Evolutionary conservation across 1,140 invertebrate species (phyloP), one percentile per base, ranked within the genome.

Genomic region (Pseudomyrmex cubaensis): DNA sequence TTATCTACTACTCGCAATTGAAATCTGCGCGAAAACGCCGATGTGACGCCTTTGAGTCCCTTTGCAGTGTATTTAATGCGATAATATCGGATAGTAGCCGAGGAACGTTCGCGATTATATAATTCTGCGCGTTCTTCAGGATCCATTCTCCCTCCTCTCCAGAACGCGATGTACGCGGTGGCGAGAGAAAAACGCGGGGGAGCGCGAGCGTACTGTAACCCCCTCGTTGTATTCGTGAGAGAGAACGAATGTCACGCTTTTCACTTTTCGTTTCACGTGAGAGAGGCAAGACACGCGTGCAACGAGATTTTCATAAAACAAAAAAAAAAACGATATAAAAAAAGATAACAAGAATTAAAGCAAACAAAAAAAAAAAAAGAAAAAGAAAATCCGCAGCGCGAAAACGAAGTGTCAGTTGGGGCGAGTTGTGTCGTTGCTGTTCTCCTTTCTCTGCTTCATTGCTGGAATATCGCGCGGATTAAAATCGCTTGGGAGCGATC

Each of bases 401-500:
- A 82, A 83, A 87, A 35, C 35, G 35, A 35, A 88, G 90, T 91
- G 90, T 91, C 90, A 91, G 90, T 91, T 91, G 90, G 90, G 90
- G 85, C 85, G 90, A 91, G 90, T 90, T 85, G 90, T 86, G 90
- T 89, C 62, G 82, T 87, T 83, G 74, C 63, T 83, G 85, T 87
- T 83, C 64, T 82, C 84, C 82, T 84, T 86, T 87, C 64, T 76
- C 64, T 66, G 62, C 82, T 87, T 87, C 63, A 76, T 84, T 77
- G 61, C 52, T 85, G 46, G 0, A 35, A 70, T 63, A 35, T 85
- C 66, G 64, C 67, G 69, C 77, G 63, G 66, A 72, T 12, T 50
- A 80, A 80, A 72, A 50, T 80, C 76, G 76, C 76, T 22, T 80
- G 76, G 56, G 72, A 70, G 76, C 66, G 76, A 80, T 80, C 76